Base-by-base conservation (phyloP, 2,888 invertebrate species). In the Sepiola atlantica region DNA sequence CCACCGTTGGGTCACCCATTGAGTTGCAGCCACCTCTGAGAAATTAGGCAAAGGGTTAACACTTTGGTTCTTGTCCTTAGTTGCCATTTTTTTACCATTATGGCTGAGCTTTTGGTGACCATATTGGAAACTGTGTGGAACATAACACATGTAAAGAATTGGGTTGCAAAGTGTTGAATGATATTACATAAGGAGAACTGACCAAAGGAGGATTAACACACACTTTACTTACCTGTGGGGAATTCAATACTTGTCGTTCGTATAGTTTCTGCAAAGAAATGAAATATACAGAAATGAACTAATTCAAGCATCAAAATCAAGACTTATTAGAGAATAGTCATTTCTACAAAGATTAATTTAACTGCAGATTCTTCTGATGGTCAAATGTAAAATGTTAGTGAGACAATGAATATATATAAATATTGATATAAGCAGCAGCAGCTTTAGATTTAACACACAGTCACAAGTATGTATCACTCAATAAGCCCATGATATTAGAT, bases 351-450 rank as follows among this genome's bases (percentile, higher is more conserved):
- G n/a, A n/a, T n/a, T 28, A n/a, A 28, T n/a, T 77, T 77, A n/a
- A 77, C 77, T 16, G n/a, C n/a, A 77, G 77, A 77, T 77, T 77
- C n/a, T n/a, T n/a, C 77, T 77, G 77, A n/a, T 77, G 77, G n/a
- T 28, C 77, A 28, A 1, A n/a, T n/a, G 10, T 77, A n/a, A 77
- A 77, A 77, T n/a, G n/a, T n/a, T 16, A 77, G n/a, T 77, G 77
- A n/a, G n/a, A 77, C 77, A 28, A n/a, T 77, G n/a, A 3, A 10
- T 61, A 61, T 18, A 18, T 61, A 77, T n/a, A n/a, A 10, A 61
- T 61, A 61, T 28, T 61, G 28, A 6, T 61, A 61, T 55, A 55
- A 55, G 21, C 16, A 55, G 55, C 21, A 55, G n/a, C 55, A 55
- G 2, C 3, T 20, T 2, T 55, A 55, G 21, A 1, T 20, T 20